Evolutionary conservation across 2,113 vertebrate species (phyloP).

Genomic region (Proteles cristata): DNA sequence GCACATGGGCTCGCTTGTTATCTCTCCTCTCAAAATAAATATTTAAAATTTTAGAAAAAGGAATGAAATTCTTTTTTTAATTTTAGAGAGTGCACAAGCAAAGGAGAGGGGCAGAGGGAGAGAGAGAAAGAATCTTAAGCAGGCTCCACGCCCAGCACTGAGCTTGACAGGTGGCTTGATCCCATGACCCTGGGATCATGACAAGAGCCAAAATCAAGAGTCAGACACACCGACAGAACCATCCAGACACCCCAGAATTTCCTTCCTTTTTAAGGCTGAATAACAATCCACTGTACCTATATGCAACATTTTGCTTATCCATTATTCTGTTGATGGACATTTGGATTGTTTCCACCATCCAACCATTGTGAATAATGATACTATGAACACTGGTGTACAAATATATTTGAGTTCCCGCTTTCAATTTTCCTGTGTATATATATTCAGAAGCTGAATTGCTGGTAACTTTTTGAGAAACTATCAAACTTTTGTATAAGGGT

Average conservation of each 20-base stretch:
- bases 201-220: too few relatives aligned
- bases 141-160: too few relatives aligned
- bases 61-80: too few relatives aligned
- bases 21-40: too few relatives aligned
- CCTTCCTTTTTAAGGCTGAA: background rate
- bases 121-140: too few relatives aligned
- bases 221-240: too few relatives aligned
- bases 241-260: background rate
- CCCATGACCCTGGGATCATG: too few relatives aligned
- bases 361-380: background rate
- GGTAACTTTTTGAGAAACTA: background rate
- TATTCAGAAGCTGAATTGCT: background rate
- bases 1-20: too few relatives aligned
- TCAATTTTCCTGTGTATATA: background rate
- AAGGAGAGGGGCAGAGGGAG: too few relatives aligned
- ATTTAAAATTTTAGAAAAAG: too few relatives aligned
- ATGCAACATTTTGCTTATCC: background rate
- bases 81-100: too few relatives aligned
- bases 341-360: background rate
- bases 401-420: background rate
- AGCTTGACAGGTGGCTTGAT: too few relatives aligned
- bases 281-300: background rate
- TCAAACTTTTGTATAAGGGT: background rate
- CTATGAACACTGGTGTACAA: background rate
- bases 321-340: background rate